A percentile compares a stretch with the other conserved stretches of the same genome.
phyloP scores from a whole-genome alignment of 2,797 vertebrate species.

The Pelochelys cantorii region DNA sequence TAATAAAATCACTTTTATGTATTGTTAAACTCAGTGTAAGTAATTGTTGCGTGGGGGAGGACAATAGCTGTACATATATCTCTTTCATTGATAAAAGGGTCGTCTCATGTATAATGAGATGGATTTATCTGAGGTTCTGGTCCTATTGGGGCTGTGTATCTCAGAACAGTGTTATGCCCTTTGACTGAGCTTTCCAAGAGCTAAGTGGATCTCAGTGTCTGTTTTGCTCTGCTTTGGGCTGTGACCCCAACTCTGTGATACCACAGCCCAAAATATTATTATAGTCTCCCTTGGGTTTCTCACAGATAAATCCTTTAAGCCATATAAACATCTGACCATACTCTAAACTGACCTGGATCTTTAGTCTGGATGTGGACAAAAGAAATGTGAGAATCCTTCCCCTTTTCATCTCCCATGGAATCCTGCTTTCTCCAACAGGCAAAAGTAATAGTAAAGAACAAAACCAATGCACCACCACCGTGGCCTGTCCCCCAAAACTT shows the following conservation, averaged over 20 bases:
- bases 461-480: accelerated
- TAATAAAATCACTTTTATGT: too few relatives aligned
- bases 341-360: not conserved
- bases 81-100: too few relatives aligned
- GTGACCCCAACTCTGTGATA: not conserved
- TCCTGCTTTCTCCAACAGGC: not conserved
- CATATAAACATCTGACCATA: not conserved
- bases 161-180: too few relatives aligned
- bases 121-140: too few relatives aligned
- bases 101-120: too few relatives aligned
- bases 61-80: too few relatives aligned
- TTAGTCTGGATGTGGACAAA: not conserved
- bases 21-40: too few relatives aligned
- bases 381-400: accelerated
- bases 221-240: too few relatives aligned
- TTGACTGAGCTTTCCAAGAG: too few relatives aligned
- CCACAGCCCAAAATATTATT: not conserved
- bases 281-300: not conserved
- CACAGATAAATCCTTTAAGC: not conserved
- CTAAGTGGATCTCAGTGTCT: too few relatives aligned
- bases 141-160: too few relatives aligned
- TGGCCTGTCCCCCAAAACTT: not conserved
- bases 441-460: not conserved
- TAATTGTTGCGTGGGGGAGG: too few relatives aligned
- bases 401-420: not conserved